phyloP scores from a whole-genome alignment of 2,113 vertebrate genomes.

The Ornithorhynchus anatinus region DNA sequence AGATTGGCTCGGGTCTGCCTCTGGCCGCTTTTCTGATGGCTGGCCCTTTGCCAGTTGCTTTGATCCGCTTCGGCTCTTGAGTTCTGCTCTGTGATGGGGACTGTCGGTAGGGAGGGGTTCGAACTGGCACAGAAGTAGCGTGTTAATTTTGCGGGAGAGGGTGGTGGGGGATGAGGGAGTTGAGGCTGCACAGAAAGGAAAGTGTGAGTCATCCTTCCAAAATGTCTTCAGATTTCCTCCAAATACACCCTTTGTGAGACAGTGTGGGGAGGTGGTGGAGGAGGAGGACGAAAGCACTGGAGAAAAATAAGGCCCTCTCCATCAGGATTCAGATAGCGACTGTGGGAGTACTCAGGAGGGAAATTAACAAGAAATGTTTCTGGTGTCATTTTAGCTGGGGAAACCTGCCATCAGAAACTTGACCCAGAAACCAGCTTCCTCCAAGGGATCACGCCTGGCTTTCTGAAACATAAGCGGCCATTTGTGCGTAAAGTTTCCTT shows the following conservation, averaged over 20 bases:
- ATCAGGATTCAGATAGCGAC: background rate
- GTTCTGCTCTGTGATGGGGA: background rate
- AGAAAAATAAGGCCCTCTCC: background rate
- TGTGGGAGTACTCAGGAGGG: no score
- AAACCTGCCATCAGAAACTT: background rate
- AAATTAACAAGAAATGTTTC: fast-evolving
- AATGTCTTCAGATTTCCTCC: background rate
- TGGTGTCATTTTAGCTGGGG: background rate
- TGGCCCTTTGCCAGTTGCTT: background rate
- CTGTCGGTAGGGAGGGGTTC: no score
- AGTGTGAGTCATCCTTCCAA: background rate
- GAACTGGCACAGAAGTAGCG: background rate
- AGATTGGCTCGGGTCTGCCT: background rate
- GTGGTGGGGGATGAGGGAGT: background rate
- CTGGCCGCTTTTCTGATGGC: background rate
- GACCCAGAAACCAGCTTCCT: background rate
- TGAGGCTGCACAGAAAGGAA: background rate
- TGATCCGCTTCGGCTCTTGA: background rate
- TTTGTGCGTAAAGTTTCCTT: constrained; percentile 10
- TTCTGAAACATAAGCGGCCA: background rate
- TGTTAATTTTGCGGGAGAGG: no score
- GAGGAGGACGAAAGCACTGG: background rate
- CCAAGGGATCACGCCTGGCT: background rate
- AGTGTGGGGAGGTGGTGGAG: background rate
- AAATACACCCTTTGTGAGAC: background rate